phyloP scores from a whole-genome alignment of 2,888 invertebrate genomes.

The Orchestes rusci region DNA sequence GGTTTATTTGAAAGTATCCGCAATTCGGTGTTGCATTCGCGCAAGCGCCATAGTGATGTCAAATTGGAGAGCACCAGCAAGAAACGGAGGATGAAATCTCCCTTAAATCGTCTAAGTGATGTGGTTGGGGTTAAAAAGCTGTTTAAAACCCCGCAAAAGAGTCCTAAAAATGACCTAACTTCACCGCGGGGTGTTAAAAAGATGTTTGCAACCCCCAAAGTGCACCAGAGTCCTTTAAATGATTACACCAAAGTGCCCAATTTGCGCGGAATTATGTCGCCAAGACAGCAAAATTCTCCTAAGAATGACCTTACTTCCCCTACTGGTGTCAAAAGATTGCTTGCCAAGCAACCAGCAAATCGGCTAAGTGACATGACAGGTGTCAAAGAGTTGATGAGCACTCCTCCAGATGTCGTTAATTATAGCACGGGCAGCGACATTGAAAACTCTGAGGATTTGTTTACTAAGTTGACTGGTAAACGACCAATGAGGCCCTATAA shows the following conservation, averaged over 20 bases:
- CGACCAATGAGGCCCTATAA: constrained; percentile 23
- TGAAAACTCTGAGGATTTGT: constrained; percentile 28
- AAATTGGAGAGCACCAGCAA: no score
- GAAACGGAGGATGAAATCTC: constrained; percentile 21
- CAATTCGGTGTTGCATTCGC: constrained; percentile 26
- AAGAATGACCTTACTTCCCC: constrained; percentile 26
- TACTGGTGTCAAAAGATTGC: constrained; percentile 26
- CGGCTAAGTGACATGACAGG: constrained; percentile 25
- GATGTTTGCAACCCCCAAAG: constrained; percentile 21
- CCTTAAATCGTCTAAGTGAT: constrained; percentile 25
- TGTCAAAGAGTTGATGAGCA: constrained; percentile 25
- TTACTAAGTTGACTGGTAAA: constrained; percentile 25
- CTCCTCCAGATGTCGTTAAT: constrained; percentile 28
- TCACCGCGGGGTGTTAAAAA: constrained; percentile 28
- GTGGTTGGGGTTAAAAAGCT: constrained; percentile 28
- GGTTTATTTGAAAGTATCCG: constrained; percentile 28
- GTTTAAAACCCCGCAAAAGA: constrained; percentile 23
- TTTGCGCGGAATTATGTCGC: constrained; percentile 16
- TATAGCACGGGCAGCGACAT: constrained; percentile 24
- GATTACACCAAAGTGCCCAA: constrained; percentile 25
- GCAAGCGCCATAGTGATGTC: constrained; percentile 27
- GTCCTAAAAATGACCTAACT: constrained; percentile 24
- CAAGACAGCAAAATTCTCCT: constrained; percentile 21
- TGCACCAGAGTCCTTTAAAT: constrained; percentile 21
- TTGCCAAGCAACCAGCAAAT: constrained; percentile 21